Evolutionary conservation across 2,888 invertebrate genomes (phyloP), one percentile per base, ranked within the genome.

Genomic region (Nomada hirtipes): DNA sequence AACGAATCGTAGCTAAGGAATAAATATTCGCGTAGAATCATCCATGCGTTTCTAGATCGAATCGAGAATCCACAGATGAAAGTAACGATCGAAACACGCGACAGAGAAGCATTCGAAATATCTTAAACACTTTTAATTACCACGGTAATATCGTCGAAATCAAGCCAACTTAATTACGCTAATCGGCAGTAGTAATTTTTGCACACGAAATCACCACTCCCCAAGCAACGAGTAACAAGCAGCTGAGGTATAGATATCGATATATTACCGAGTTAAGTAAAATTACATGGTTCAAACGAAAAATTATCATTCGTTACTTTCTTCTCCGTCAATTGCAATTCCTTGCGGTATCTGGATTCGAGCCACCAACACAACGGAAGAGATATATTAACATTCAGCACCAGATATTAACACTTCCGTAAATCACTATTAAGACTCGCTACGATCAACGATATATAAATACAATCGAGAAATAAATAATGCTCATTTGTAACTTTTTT

Each of bases 391-490:
- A 61, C 73, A 64, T 74, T 85, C 83, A 84, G 87, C 85, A 86
- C 85, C 85, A 87, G 85, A 80, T 78, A 75, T 74, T 76, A 86
- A 86, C 87, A 78, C 76, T 85, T 83, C 73, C 57, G 69, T 87
- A 87, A 84, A 85, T 75, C 73, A 80, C 77, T 76, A 78, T 85
- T 76, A 71, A 80, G 52, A 82, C 78, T 81, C 78, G 60, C 79
- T 88, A 88, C 72, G 29, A 75, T 86, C 86, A 79, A 88, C 79
- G 76, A 78, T 73, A 89, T 88, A 83, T 86, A 88, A 88, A 88
- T 86, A 86, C 82, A 85, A 77, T 87, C 78, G 79, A 86, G 86
- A 88, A 88, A 88, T 88, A 89, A 89, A 88, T 88, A 88, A 86
- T 87, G 76, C 60, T 85, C 82, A 77, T 86, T 84, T 73, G 61